phyloP scores from a whole-genome alignment of 1,140 invertebrate genomes.

The Pemphigus obesinymphae region DNA sequence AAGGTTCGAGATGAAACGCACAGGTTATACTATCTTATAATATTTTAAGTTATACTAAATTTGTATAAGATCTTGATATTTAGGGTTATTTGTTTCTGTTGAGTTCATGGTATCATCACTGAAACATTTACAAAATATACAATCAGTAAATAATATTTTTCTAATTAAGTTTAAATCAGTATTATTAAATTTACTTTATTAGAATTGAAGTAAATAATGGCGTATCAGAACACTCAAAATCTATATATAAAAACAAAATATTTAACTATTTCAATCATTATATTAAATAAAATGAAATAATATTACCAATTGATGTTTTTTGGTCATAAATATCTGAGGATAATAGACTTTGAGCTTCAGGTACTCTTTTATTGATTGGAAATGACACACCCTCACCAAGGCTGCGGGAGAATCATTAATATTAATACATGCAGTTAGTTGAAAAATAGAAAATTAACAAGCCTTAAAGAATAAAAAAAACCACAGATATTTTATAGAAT shows the following conservation, averaged over 20 bases:
- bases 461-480: neutral
- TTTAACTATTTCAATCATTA: neutral
- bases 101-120: neutral
- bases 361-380: conserved; percentile 25
- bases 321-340: conserved; percentile 2
- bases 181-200: conserved; percentile 10
- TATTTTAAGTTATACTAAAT: neutral
- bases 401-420: conserved; percentile 9
- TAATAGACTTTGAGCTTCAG: conserved; percentile 33
- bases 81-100: neutral
- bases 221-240: neutral
- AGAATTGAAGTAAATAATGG: conserved; percentile 1
- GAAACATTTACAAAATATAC: conserved; percentile 2
- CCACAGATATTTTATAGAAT: neutral
- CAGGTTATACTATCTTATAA: neutral
- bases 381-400: conserved; percentile 28
- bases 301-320: conserved; percentile 37
- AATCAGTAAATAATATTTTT: neutral
- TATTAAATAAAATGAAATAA: neutral
- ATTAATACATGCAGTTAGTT: conserved; percentile 31
- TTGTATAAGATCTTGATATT: conserved; percentile 39
- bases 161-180: neutral
- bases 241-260: conserved; percentile 7
- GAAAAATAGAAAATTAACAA: neutral
- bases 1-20: no score